Base-by-base conservation (phyloP, 2,888 invertebrate species). In the Phlogophora meticulosa region DNA sequence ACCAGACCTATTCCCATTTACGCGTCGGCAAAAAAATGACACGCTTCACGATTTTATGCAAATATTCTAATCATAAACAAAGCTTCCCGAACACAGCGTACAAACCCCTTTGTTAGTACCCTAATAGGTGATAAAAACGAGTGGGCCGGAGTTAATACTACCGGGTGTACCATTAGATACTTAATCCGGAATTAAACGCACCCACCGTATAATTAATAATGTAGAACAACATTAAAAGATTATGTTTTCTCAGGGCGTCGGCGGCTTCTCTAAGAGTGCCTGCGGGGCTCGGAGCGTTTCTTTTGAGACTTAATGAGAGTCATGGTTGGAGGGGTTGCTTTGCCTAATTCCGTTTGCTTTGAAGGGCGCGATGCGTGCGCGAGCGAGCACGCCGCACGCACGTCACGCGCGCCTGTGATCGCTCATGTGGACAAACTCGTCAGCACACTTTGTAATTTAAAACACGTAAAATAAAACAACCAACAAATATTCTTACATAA, bases 61-160 rank as follows among this genome's bases (percentile, higher is more conserved):
- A 89, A 89, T 86, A 78, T 74, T 70, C 52, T 75, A 77, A 87
- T 81, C 83, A 85, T 84, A 85, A 88, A 89, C 87, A 88, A 88
- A 78, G 80, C 69, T 80, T 80, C 75, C 73, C 75, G 83, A 83
- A 86, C 52, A 43, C 22, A 42, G 5, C 28, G 9, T 36, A 43
- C 76, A 76, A n/a, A 55, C 53, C 36, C 79, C 79, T 78, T 73
- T 78, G 59, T 68, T 69, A 68, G 22, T 42, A 40, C 36, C n/a
- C 43, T 24, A 32, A 53, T 53, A 80, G 43, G 56, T 57, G 34
- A 72, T 78, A 77, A 63, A 72, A 73, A 59, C 17, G 20, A 64
- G 60, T 42, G 53, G 34, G 32, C 52, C 2, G 58, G 48, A 65
- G 70, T 70, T 60, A 74, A 78, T 61, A 67, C 48, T 20, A 43